A percentile compares a stretch with the other conserved stretches of the same genome.
These are phyloP conservation scores for Melitaea athalia DNA, from an alignment of 2,888 invertebrate species.

Conservation along the genomic window DNA sequence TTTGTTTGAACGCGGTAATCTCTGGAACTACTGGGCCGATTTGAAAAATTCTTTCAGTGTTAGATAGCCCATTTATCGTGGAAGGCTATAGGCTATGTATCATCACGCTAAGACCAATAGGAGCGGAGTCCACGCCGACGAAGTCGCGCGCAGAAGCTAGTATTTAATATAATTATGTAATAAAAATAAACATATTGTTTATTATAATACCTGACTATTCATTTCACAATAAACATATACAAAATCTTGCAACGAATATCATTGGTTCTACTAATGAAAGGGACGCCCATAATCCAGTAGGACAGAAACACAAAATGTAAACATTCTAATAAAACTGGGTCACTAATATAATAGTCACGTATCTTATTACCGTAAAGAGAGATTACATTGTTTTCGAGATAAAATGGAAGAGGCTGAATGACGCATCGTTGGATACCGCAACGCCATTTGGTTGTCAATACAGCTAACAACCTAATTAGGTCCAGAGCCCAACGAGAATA, in stretches of 20 bases:
- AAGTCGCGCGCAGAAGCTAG: too few relatives aligned
- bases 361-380: conserved; percentile 15
- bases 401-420: neutral
- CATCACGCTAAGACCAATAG: too few relatives aligned
- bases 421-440: conserved; percentile 11
- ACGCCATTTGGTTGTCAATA: conserved; percentile 8
- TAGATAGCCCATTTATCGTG: too few relatives aligned
- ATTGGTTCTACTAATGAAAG: neutral
- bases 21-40: too few relatives aligned
- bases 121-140: too few relatives aligned
- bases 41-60: too few relatives aligned
- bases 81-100: too few relatives aligned
- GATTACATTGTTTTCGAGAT: conserved; percentile 10
- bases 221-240: neutral
- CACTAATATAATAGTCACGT: conserved; percentile 18
- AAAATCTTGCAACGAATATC: neutral
- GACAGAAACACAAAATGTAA: conserved; percentile 1
- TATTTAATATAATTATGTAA: too few relatives aligned
- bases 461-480: conserved; percentile 13
- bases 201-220: neutral
- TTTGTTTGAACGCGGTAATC: too few relatives aligned
- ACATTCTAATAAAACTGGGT: conserved; percentile 9
- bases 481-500: conserved; percentile 3
- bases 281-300: neutral
- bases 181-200: neutral